These are phyloP conservation scores for Thomomys bottae DNA, from an alignment of 2,113 vertebrate species.

Conservation along the genomic window DNA sequence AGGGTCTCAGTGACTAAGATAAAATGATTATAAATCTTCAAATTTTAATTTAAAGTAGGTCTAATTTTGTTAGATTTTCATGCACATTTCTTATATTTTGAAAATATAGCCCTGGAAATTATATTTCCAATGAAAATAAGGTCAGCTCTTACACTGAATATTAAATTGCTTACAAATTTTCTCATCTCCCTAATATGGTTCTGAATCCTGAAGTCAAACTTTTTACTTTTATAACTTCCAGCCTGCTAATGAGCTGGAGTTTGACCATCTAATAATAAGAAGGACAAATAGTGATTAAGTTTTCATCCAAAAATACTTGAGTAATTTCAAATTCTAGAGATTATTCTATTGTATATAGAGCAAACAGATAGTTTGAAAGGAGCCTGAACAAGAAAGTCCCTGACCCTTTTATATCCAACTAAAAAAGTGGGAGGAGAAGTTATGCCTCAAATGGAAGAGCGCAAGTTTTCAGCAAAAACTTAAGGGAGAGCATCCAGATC, in stretches of 20 bases:
- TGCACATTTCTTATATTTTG: background rate
- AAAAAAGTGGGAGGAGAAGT: too few relatives aligned
- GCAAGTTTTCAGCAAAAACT: too few relatives aligned
- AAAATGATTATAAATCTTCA: background rate
- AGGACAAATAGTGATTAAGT: background rate
- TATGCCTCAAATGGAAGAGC: too few relatives aligned
- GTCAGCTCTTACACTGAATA: background rate
- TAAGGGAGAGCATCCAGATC: too few relatives aligned
- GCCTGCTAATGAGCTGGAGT: background rate
- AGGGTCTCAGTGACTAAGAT: background rate
- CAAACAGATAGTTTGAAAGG: too few relatives aligned
- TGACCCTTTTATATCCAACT: too few relatives aligned
- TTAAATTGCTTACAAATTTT: background rate
- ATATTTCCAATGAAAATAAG: background rate
- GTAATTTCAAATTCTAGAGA: background rate
- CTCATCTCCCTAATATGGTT: background rate
- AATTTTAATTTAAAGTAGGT: conserved; percentile 5
- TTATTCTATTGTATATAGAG: background rate
- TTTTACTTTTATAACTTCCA: background rate
- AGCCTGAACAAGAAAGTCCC: too few relatives aligned
- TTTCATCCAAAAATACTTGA: background rate
- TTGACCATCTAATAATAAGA: background rate
- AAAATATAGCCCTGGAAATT: background rate
- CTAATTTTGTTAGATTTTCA: background rate
- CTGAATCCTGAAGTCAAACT: background rate